Conservation (phyloP, 1,140 invertebrate genomes). For the Brachionus manjavacas region DNA sequence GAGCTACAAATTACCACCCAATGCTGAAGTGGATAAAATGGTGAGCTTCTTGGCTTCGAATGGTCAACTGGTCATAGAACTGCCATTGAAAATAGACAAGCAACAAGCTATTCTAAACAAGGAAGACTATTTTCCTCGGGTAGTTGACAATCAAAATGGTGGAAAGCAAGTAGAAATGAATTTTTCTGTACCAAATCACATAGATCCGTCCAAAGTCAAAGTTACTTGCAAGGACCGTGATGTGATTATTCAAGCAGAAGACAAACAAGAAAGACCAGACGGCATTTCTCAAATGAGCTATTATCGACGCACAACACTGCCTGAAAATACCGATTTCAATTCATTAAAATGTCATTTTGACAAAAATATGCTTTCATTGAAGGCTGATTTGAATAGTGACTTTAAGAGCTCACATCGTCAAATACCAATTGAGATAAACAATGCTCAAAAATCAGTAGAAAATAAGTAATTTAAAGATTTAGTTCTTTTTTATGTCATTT, state of each 20-base stretch:
- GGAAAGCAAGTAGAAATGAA: no score
- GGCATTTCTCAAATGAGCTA: no score
- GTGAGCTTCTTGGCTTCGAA: conserved; percentile 14
- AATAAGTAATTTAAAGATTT: not conserved
- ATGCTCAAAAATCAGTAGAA: not conserved
- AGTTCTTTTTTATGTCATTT: no score
- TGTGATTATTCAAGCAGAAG: no score
- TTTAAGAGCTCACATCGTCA: not conserved
- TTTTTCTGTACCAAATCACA: no score
- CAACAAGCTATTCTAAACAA: not conserved
- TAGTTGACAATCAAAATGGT: no score
- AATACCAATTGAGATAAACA: not conserved
- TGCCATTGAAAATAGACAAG: not conserved
- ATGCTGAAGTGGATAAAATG: conserved; percentile 16
- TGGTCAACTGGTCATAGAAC: conserved; percentile 4
- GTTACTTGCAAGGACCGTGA: no score
- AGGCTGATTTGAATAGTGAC: not conserved
- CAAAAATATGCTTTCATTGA: not conserved
- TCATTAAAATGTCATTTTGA: not conserved
- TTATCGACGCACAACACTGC: not conserved
- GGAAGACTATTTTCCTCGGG: no score
- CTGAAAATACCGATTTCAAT: not conserved
- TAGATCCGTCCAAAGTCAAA: no score
- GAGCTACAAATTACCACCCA: not conserved
- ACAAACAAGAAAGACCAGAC: no score